Conservation (phyloP, 2,888 invertebrate species). For the Amblyjoppa proteus region DNA sequence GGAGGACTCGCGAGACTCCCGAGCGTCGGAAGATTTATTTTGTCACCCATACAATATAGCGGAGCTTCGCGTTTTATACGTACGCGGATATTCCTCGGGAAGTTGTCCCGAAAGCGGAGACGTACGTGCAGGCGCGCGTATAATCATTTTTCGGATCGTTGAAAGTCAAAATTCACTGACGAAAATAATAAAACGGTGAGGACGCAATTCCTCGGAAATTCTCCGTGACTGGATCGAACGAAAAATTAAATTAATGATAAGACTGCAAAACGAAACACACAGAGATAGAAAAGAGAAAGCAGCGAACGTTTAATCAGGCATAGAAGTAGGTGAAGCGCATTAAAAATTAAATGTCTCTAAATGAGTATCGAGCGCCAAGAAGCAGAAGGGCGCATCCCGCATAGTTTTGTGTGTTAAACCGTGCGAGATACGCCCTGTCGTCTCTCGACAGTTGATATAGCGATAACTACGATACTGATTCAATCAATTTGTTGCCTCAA, state of each 20-base stretch:
- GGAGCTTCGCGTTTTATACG: neutral
- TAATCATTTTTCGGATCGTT: constrained; percentile 25
- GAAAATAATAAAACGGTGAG: neutral
- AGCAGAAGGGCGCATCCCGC: neutral
- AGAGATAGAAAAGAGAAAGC: neutral
- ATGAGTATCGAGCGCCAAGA: neutral
- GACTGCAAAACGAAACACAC: neutral
- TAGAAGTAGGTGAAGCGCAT: neutral
- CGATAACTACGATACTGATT: constrained; percentile 11
- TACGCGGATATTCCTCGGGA: constrained; percentile 8
- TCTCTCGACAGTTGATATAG: neutral
- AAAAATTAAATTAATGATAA: neutral
- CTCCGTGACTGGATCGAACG: neutral
- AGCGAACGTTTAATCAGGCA: neutral
- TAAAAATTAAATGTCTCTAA: neutral
- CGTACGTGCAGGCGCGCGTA: constrained; percentile 21
- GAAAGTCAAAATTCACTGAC: neutral
- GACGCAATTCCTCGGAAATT: neutral
- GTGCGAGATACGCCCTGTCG: neutral
- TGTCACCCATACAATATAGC: constrained; percentile 56
- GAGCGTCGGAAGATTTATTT: constrained; percentile 69
- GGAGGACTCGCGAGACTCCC: constrained; percentile 46
- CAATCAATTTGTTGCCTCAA: constrained; percentile 26
- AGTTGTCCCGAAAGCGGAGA: constrained; percentile 28
- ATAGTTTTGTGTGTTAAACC: neutral